A percentile compares a stretch with the other conserved stretches of the same genome.
phyloP scores from a whole-genome alignment of 2,888 invertebrate species.

The Andricus quercusramuli region DNA sequence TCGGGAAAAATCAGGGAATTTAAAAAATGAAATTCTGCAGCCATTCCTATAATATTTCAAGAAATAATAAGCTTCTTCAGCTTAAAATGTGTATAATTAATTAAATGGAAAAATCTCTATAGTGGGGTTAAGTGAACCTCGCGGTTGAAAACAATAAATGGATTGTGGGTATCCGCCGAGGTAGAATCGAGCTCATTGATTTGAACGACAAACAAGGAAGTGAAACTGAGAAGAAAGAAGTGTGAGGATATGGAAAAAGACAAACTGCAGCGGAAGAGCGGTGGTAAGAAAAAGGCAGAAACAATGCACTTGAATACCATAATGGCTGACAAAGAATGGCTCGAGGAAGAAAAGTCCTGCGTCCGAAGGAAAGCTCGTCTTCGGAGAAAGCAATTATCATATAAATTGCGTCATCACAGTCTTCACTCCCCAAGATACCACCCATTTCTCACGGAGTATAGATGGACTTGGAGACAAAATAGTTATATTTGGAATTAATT shows the following conservation, averaged over 20 bases:
- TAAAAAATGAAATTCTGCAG: too few relatives aligned
- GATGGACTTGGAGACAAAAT: not conserved
- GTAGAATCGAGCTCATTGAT: slow-evolving; percentile 16
- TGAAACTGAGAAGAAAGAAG: slow-evolving; percentile 9
- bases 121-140: not conserved
- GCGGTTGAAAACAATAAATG: not conserved
- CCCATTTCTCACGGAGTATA: slow-evolving; percentile 2
- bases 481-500: not conserved
- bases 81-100: too few relatives aligned
- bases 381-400: slow-evolving; percentile 71
- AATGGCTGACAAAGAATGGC: slow-evolving; percentile 36
- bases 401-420: slow-evolving; percentile 66
- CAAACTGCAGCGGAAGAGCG: not conserved
- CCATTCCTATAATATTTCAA: too few relatives aligned
- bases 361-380: slow-evolving; percentile 33
- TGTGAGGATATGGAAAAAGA: not conserved
- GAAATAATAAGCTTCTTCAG: too few relatives aligned
- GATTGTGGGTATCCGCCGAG: slow-evolving; percentile 14
- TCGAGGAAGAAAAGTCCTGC: slow-evolving; percentile 30
- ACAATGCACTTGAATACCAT: slow-evolving; percentile 26
- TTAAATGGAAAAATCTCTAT: not conserved
- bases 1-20: too few relatives aligned
- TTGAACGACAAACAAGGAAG: slow-evolving; percentile 25
- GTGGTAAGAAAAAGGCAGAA: slow-evolving; percentile 18
- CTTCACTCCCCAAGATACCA: not conserved